Conservation (phyloP, 2,888 invertebrate genomes). For the Drosophila nigricruria region DNA sequence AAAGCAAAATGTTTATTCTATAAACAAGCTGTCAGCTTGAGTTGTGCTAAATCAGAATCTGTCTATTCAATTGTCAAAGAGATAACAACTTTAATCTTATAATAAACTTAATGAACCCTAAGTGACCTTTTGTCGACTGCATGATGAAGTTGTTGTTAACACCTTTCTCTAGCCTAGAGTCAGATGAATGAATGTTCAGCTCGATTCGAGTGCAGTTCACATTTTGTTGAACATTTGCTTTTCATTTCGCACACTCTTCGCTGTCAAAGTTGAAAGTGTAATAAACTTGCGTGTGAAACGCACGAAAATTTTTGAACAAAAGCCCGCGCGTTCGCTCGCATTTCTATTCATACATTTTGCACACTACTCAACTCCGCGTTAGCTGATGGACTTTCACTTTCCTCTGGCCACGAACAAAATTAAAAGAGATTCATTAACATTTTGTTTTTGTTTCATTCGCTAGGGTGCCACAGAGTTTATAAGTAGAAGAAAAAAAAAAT, state of each 20-base stretch:
- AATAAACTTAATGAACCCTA: background rate
- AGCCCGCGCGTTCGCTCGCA: constrained; percentile 55
- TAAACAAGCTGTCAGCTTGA: constrained; percentile 4
- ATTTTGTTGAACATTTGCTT: constrained; percentile 33
- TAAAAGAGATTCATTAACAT: constrained; percentile 69
- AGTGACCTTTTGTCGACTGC: constrained; percentile 2
- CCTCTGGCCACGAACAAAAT: constrained; percentile 41
- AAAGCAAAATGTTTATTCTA: background rate
- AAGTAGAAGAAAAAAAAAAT: background rate
- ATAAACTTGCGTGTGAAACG: constrained; percentile 74
- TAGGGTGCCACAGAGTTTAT: constrained; percentile 24
- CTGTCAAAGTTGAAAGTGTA: constrained; percentile 72
- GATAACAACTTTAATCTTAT: constrained; percentile 3
- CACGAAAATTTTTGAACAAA: constrained; percentile 58
- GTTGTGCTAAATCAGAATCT: constrained; percentile 7
- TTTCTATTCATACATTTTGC: constrained; percentile 52
- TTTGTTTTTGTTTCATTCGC: constrained; percentile 26
- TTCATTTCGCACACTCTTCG: constrained; percentile 47
- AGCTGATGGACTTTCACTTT: constrained; percentile 63
- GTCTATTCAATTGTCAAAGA: constrained; percentile 9
- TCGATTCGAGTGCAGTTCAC: constrained; percentile 28
- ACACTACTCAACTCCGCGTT: constrained; percentile 6
- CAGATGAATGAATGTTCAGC: constrained; percentile 11
- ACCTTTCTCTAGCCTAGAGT: constrained; percentile 51
- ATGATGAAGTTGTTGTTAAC: constrained; percentile 26